Evolutionary conservation across 2,797 vertebrate species (phyloP).

Genomic region (Tamandua tetradactyla): DNA sequence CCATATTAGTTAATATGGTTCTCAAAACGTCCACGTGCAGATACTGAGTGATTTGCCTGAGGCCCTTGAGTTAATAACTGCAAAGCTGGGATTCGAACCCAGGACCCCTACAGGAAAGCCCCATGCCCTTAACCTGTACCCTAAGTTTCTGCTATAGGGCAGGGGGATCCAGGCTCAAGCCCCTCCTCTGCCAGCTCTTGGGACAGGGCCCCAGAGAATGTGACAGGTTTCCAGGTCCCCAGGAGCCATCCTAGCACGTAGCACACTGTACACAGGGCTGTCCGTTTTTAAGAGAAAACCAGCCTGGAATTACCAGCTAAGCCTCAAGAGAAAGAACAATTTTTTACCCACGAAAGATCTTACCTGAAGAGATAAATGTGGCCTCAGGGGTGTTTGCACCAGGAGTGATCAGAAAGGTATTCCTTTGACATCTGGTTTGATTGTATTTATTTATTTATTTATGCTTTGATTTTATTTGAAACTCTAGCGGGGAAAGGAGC

Average conservation of each 20-base stretch:
- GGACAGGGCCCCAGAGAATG: not conserved
- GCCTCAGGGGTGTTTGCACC: not conserved
- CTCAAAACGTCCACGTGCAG: not conserved
- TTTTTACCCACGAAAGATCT: not conserved
- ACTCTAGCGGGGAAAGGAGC: not conserved
- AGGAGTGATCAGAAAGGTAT: conserved; percentile 46
- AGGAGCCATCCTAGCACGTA: not conserved
- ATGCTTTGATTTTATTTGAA: not conserved
- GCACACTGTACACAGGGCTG: too few relatives aligned
- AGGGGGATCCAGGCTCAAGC: not conserved
- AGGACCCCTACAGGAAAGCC: not conserved
- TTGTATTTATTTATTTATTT: too few relatives aligned
- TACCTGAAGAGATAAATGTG: not conserved
- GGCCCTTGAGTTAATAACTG: not conserved
- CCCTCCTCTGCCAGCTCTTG: accelerated
- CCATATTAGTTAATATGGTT: accelerated
- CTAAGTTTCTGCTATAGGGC: accelerated
- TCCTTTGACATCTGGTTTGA: conserved; percentile 59
- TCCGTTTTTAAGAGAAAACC: not conserved
- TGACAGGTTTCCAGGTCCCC: not conserved
- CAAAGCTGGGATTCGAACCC: not conserved
- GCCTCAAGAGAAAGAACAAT: not conserved
- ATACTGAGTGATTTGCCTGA: too few relatives aligned
- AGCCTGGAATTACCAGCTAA: not conserved
- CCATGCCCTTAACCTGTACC: too few relatives aligned